Percentiles rank a stretch among this genome's conserved stretches.
phyloP scores from a whole-genome alignment of 1,140 invertebrate species.

The Nixonia krombeini region DNA sequence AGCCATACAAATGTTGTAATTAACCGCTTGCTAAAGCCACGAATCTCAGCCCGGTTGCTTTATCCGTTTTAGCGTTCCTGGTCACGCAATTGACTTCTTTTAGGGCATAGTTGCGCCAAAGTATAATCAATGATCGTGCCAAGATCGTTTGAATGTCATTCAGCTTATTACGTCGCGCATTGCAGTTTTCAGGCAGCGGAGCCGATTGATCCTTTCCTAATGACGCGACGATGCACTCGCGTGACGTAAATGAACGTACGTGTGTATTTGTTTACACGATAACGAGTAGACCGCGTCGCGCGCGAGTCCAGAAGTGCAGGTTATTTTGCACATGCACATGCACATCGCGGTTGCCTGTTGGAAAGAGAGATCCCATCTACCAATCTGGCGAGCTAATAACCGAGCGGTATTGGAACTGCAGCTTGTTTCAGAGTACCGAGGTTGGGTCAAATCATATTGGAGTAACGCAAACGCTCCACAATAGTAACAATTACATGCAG shows the following conservation, averaged over 20 bases:
- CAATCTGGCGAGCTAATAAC: conserved; percentile 55
- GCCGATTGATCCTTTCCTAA: not conserved
- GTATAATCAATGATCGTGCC: no score
- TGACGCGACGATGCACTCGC: not conserved
- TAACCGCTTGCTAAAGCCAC: no score
- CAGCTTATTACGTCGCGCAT: no score
- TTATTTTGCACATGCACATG: conserved; percentile 33
- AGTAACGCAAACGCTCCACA: conserved; percentile 52
- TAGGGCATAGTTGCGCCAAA: no score
- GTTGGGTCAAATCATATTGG: conserved; percentile 52
- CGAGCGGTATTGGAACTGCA: conserved; percentile 58
- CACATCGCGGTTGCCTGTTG: conserved; percentile 34
- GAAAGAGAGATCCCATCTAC: conserved; percentile 53
- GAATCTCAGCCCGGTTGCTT: no score
- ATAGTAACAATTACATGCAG: conserved; percentile 56
- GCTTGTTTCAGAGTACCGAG: conserved; percentile 51
- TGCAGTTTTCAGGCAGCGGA: no score
- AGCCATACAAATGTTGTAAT: conserved; percentile 55
- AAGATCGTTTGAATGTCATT: no score
- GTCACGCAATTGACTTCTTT: no score
- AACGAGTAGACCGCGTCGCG: conserved; percentile 17
- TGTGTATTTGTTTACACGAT: conserved; percentile 1
- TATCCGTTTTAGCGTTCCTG: no score
- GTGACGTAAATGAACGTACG: conserved; percentile 21
- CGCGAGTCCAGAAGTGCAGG: conserved; percentile 11